A percentile compares a stretch with the other conserved stretches of the same genome.
Conservation (phyloP, 2,113 vertebrate species). For the Oenanthe oenanthe region DNA sequence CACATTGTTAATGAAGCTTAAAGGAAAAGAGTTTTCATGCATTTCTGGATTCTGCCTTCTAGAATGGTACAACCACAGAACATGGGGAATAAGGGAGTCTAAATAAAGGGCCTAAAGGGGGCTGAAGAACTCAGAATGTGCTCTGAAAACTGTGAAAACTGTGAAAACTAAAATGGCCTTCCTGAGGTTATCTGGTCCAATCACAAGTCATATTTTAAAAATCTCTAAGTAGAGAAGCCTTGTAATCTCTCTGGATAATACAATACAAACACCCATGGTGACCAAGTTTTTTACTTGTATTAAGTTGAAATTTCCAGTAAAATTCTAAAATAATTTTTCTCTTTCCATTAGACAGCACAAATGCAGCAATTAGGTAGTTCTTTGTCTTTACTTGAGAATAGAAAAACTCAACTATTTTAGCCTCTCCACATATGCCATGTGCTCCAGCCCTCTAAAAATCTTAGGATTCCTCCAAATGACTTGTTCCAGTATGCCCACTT, state of each 20-base stretch:
- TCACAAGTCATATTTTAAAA: not conserved
- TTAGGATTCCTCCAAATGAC: not conserved
- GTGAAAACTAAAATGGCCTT: not conserved
- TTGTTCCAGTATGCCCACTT: not conserved
- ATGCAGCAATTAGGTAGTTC: accelerated
- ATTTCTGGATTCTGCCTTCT: not conserved
- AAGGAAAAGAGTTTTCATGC: not conserved
- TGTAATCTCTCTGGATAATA: not conserved
- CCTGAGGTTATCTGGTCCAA: not conserved
- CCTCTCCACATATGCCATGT: accelerated
- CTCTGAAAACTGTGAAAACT: not conserved
- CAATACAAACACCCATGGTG: not conserved
- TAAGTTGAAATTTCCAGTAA: not conserved
- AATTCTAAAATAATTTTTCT: not conserved
- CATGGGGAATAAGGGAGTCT: not conserved
- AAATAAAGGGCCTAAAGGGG: not conserved
- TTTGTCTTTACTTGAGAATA: not conserved
- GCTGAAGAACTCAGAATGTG: not conserved
- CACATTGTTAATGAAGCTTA: not conserved
- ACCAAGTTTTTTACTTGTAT: not conserved
- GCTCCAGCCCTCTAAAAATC: not conserved
- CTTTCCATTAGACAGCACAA: not conserved
- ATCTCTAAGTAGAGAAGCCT: not conserved
- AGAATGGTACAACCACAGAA: not conserved
- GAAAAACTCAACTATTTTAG: not conserved